Base-by-base conservation (phyloP, 2,113 vertebrate species). In the Dunckerocampus dactyliophorus region DNA sequence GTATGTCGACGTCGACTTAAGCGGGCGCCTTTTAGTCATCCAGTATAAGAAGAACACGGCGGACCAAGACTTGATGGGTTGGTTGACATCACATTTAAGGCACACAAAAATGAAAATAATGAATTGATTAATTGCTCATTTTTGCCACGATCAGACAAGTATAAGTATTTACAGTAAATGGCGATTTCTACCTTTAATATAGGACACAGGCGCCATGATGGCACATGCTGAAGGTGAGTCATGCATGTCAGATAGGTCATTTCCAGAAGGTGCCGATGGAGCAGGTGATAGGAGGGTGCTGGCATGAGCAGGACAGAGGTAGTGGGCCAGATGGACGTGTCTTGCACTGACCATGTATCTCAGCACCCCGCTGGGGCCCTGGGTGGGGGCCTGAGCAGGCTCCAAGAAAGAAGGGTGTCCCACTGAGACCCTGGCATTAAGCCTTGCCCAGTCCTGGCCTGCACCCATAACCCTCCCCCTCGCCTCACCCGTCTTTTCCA, bases 271-370 rank as follows among this genome's bases (percentile, higher is more conserved):
- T 82, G 82, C 69, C 67, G 79, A 75, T 70, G 69, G 80, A 77
- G 81, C 78, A 81, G 76, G 84, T 85, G 79, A 83, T 65, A 57
- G 54, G 67, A 84, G 75, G 83, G 72, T 75, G 80, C 81, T 83
- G 87, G 83, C 74, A 74, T 70, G 79, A 80, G 62, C 47, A 16
- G 80, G 76, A 62, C 76, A 72, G 77, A 81, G 85, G 83, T 73
- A 79, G 75, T 71, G 77, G 87, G 88, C 87, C 89, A 90, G 89
- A 90, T 90, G 89, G 89, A 86, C 80, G 80, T 81, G 89, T 90
- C 88, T 90, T 90, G 89, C 89, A 84, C 89, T 89, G 89, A 89
- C 89, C 89, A 83, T 72, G 82, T 72, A 82, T 86, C 84, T 75
- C 79, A 74, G 81, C 80, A 65, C 79, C 88, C 85, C 52, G 82